Base-by-base conservation (phyloP, 2,888 invertebrate species). In the Parnassius mnemosyne region DNA sequence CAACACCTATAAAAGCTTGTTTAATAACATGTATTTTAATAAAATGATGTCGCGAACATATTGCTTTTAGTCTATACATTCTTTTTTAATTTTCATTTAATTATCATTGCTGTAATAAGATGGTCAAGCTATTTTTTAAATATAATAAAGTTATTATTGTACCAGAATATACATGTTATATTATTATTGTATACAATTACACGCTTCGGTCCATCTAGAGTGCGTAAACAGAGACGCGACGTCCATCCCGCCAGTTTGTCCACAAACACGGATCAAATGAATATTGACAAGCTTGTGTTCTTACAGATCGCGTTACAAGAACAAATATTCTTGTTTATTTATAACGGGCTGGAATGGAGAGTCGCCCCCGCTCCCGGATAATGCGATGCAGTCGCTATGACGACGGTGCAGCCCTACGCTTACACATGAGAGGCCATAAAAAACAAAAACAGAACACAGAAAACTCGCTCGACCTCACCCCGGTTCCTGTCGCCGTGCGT, bases 401-500 rank as follows among this genome's bases (percentile, higher is more conserved):
- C 81, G 74, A 91, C 89, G 75, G 69, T 87, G 87, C 88, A 87
- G 77, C 82, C 87, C 87, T 84, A 80, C 75, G 79, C 78, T 73
- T 74, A 82, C 82, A 77, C 80, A 84, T 77, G 80, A 80, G 82
- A 86, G 81, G 81, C 85, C 83, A 86, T 90, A 90, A 89, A 91
- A 87, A 89, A 85, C 81, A 72, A 85, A 64, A 83, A 80, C 79
- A 76, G 79, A 83, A 84, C 82, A 83, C 80, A 85, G 85, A 84
- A 87, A 85, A 85, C 83, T 84, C 83, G 81, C 81, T 84, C 79
- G 84, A 80, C 80, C 78, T 85, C 85, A 84, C 89, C 89, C 87
- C 84, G 87, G 85, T 85, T 87, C 86, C 87, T 88, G 90, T 86
- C 87, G 87, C 80, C 80, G 84, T 81, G 82, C 84, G 91, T 90